Conservation (phyloP, 2,888 invertebrate genomes). For the Prionchulus punctatus region DNA sequence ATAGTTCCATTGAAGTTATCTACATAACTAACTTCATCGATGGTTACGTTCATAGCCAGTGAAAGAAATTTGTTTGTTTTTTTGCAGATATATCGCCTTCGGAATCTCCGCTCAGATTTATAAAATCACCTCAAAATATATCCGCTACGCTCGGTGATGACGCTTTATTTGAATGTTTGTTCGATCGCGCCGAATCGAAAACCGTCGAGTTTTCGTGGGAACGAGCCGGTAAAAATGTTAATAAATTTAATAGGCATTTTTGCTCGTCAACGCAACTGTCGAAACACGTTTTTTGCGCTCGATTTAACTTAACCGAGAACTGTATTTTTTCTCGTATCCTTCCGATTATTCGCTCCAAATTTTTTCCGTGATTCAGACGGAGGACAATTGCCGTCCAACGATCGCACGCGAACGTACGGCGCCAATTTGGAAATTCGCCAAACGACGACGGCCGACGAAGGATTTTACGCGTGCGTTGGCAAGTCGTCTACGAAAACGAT, state of each 20-base stretch:
- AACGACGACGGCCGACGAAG: background rate
- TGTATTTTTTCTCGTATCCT: no score
- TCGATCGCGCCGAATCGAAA: background rate
- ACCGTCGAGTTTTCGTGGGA: no score
- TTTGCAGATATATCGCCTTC: background rate
- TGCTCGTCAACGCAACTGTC: no score
- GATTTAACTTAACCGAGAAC: no score
- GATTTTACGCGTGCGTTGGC: background rate
- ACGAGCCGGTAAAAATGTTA: no score
- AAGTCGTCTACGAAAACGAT: background rate
- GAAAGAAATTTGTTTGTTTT: no score
- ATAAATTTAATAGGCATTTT: no score
- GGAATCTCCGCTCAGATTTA: background rate
- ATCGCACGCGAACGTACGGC: background rate
- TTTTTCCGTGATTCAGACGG: background rate
- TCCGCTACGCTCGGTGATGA: background rate
- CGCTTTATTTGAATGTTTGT: background rate
- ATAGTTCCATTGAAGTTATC: no score
- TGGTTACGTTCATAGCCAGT: no score
- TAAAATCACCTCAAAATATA: background rate
- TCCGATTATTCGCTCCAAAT: background rate
- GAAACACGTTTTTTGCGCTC: no score
- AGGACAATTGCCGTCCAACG: background rate
- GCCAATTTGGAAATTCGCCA: background rate
- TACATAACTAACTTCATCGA: no score